A percentile compares a stretch with the other conserved stretches of the same genome.
These are phyloP conservation scores for Heliconius himera DNA, from an alignment of 1,140 invertebrate species.

Conservation along the genomic window DNA sequence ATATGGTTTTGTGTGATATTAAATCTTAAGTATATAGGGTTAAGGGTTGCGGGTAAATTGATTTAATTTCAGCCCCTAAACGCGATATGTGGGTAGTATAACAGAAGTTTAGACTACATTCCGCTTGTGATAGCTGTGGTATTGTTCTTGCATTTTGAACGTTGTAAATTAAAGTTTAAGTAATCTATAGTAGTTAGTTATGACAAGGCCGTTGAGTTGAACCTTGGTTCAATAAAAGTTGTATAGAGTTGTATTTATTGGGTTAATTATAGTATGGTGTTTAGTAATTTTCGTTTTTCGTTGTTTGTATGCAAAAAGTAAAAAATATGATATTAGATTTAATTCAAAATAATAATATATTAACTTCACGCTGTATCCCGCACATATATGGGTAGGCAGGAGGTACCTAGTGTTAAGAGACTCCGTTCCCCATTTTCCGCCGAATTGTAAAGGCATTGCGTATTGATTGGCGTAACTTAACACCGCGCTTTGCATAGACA, in stretches of 20 bases:
- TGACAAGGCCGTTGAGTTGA: slow-evolving; percentile 41
- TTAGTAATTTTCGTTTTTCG: neutral
- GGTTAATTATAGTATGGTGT: neutral
- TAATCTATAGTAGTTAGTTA: slow-evolving; percentile 46
- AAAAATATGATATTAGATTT: neutral
- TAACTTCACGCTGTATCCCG: too few species aligned
- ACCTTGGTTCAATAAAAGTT: slow-evolving; percentile 18
- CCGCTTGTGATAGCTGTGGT: slow-evolving; percentile 57
- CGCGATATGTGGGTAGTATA: slow-evolving; percentile 35
- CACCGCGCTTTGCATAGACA: too few species aligned
- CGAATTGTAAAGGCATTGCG: too few species aligned
- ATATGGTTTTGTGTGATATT: slow-evolving; percentile 22
- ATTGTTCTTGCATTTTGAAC: slow-evolving; percentile 63
- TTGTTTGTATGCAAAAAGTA: neutral
- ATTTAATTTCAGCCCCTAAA: slow-evolving; percentile 21
- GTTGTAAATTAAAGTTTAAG: slow-evolving; percentile 48
- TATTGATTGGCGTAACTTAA: too few species aligned
- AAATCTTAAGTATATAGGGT: slow-evolving; percentile 19
- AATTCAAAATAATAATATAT: neutral
- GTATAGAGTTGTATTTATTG: neutral
- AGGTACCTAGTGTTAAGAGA: too few species aligned
- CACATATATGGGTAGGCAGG: too few species aligned
- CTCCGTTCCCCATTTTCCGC: too few species aligned
- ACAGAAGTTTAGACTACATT: slow-evolving; percentile 72
- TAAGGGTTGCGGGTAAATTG: slow-evolving; percentile 35